phyloP scores from a whole-genome alignment of 2,797 vertebrate genomes.

The Holocentrus rufus region DNA sequence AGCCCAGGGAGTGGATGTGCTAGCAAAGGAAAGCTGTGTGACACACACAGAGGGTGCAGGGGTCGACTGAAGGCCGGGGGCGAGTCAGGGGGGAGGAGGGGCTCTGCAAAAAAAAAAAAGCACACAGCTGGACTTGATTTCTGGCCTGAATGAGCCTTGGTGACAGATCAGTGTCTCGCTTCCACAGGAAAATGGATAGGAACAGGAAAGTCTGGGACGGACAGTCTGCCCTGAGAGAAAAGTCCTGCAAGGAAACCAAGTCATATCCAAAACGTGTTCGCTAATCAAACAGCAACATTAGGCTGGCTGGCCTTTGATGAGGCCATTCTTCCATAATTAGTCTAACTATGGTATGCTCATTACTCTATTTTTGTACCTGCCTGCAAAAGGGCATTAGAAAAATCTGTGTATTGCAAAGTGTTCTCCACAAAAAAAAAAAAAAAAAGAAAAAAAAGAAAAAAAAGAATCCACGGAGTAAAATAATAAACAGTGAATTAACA shows the following conservation, averaged over 20 bases:
- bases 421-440: neutral
- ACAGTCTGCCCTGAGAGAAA: neutral
- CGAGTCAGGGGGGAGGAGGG: conserved; percentile 8
- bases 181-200: conserved; percentile 25
- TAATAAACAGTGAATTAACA: neutral
- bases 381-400: neutral
- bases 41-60: conserved; percentile 32
- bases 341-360: neutral
- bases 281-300: conserved; percentile 28
- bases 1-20: conserved; percentile 17
- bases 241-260: conserved; percentile 8
- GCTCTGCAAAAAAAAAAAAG: conserved; percentile 22
- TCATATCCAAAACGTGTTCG: conserved; percentile 21
- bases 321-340: neutral
- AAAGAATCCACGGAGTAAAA: neutral
- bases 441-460: no score
- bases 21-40: conserved; percentile 25
- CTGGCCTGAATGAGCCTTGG: conserved; percentile 34
- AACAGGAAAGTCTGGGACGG: conserved; percentile 21
- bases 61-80: conserved; percentile 40
- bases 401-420: no score
- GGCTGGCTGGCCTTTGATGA: conserved; percentile 23
- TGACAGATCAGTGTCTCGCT: conserved; percentile 33
- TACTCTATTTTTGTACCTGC: neutral
- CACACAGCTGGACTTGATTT: conserved; percentile 38